Percentiles rank a stretch among this genome's conserved stretches.
Evolutionary conservation across 2,888 invertebrate species (phyloP).

Genomic region (Xanthia icteritia): DNA sequence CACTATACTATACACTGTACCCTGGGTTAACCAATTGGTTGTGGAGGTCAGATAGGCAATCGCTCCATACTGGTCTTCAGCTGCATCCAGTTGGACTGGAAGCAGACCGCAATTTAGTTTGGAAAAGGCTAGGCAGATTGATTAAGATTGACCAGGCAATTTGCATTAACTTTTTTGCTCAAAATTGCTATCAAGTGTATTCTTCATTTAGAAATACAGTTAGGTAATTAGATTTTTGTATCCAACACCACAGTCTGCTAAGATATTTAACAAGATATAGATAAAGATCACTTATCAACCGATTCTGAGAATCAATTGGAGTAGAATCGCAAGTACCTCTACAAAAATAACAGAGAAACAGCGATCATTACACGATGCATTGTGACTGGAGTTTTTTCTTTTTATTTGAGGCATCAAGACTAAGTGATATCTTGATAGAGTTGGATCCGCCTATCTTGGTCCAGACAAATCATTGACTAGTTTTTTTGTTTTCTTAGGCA

Average conservation of each 20-base stretch:
- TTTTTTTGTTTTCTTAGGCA: neutral
- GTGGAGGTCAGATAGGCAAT: neutral
- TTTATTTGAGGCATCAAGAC: neutral
- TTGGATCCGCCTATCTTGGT: neutral
- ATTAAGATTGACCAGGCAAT: neutral
- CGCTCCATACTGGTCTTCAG: neutral
- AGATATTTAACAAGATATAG: conserved; percentile 21
- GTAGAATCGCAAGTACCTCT: conserved; percentile 4
- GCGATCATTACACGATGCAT: conserved; percentile 29
- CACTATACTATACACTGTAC: too few relatives aligned
- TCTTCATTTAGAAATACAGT: neutral
- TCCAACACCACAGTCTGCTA: conserved; percentile 8
- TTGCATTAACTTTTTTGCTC: neutral
- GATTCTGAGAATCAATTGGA: conserved; percentile 46
- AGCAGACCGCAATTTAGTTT: neutral
- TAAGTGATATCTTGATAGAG: conserved; percentile 43
- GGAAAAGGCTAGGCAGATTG: neutral
- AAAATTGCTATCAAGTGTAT: neutral
- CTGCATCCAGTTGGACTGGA: neutral
- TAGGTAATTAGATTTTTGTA: conserved; percentile 1
- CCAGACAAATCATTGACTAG: conserved; percentile 4
- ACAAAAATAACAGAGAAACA: conserved; percentile 38
- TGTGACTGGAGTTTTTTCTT: conserved; percentile 29
- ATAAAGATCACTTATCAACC: conserved; percentile 28
- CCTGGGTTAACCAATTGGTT: too few relatives aligned